Conservation (phyloP, 2,888 invertebrate genomes). For the Callosobruchus maculatus region DNA sequence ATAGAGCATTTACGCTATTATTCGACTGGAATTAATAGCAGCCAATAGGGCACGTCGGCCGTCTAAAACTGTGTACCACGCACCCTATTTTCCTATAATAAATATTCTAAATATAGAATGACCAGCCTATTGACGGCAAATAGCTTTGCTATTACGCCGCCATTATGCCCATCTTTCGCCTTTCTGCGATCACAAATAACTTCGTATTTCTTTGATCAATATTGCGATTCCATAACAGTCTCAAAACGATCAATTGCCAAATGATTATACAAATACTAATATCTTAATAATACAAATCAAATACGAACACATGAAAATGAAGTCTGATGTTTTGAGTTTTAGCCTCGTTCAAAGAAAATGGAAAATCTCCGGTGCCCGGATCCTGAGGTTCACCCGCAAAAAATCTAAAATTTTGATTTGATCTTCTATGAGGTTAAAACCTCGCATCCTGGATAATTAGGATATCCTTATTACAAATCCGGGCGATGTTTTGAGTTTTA, state of each 20-base stretch:
- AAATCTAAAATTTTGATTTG: no score
- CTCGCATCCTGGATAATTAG: no score
- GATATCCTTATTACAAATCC: no score
- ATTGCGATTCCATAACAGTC: not conserved
- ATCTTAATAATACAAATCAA: no score
- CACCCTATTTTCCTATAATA: not conserved
- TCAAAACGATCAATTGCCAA: no score
- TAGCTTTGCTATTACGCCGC: conserved; percentile 33
- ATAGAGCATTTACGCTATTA: not conserved
- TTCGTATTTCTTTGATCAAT: conserved; percentile 32
- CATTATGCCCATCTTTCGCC: conserved; percentile 35
- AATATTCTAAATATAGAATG: not conserved
- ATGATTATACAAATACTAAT: not conserved
- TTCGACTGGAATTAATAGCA: not conserved
- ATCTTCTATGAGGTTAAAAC: no score
- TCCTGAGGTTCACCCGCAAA: no score
- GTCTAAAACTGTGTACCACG: not conserved
- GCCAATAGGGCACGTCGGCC: not conserved
- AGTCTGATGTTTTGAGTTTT: no score
- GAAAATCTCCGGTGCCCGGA: no score
- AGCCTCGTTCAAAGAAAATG: no score
- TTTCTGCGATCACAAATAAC: conserved; percentile 32
- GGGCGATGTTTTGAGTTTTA: no score
- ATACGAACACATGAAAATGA: no score
- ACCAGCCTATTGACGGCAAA: conserved; percentile 8